Base-by-base conservation (phyloP, 2,113 vertebrate species). In the Elachura formosa region DNA sequence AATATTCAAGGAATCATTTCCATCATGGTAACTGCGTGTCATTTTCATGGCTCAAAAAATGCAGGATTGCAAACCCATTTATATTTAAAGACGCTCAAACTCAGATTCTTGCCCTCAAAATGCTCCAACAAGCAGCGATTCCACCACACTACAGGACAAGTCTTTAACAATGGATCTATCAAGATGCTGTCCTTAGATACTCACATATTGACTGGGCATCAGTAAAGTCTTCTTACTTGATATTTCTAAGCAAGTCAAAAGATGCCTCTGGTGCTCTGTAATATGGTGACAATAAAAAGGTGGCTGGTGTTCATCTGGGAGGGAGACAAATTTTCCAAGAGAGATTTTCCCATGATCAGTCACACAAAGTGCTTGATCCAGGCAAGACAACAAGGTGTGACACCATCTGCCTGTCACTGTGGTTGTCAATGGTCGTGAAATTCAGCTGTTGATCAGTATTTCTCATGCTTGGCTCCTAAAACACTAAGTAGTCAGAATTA, bases 351-450 rank as follows among this genome's bases (percentile, higher is more conserved):
- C 20, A 22, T 84, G 89, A 68, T 77, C 74, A 52, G 31, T 83
- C 36, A 49, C 43, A 93, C 12, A 22, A 75, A 72, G 5, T 6
- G 8, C 56, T 82, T n/a, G 34, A 64, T 84, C 18, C 66, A 72
- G 34, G 36, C 48, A 78, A 61, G 66, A 64, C 36, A 68, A 66
- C 66, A 82, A 91, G 48, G 71, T 45, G 49, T 83, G 67, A 94
- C 71, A 90, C 84, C 84, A 85, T 87, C 92, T 96, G 93, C 62
- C 80, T 33, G 15, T 68, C 87, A 74, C 78, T 33, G 28, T 13
- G 18, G 18, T 15, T 64, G 46, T 52, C 71, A 68, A 11, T 1
- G 11, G 34, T 17, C 63, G 59, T 5, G 8, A 55, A 36, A 77
- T 45, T 45, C 5, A 34, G 17, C 11, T 68, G 14, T 11, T 67